These are phyloP conservation scores for Babylonia areolata DNA, from an alignment of 1,140 invertebrate species.

Conservation along the genomic window DNA sequence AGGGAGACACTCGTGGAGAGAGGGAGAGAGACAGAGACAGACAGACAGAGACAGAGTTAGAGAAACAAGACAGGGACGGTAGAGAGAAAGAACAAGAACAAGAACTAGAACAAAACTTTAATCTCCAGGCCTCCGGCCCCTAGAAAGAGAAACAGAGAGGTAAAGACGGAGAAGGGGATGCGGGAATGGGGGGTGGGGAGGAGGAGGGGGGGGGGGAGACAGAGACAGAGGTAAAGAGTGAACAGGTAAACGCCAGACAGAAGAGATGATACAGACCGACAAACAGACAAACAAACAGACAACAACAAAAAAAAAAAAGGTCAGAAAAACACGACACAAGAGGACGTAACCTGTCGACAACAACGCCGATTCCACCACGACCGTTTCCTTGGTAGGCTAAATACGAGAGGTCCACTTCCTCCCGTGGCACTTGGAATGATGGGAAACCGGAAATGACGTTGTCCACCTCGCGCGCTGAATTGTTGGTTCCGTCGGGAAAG, in stretches of 20 bases:
- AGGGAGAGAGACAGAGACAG: background rate
- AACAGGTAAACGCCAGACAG: background rate
- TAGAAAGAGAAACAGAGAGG: no score
- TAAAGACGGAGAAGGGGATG: no score
- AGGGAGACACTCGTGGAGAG: background rate
- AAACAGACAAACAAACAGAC: no score
- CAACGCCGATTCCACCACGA: constrained; percentile 14
- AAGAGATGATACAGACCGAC: no score
- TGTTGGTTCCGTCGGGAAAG: background rate
- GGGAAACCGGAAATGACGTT: constrained; percentile 40
- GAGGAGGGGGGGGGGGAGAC: no score
- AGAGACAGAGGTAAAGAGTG: no score
- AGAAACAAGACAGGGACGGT: background rate
- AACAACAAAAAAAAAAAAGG: no score
- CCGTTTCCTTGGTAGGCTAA: constrained; percentile 17
- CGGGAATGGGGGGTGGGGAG: no score
- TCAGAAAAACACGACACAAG: background rate
- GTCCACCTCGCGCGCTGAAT: background rate
- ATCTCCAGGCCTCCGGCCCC: no score
- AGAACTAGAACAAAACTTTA: background rate
- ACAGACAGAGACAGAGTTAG: no score
- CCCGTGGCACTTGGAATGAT: constrained; percentile 16
- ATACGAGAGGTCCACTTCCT: background rate
- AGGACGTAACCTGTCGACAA: background rate
- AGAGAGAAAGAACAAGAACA: background rate